A percentile compares a stretch with the other conserved stretches of the same genome.
Conservation (phyloP, 2,797 vertebrate genomes). For the Echeneis naucrates region DNA sequence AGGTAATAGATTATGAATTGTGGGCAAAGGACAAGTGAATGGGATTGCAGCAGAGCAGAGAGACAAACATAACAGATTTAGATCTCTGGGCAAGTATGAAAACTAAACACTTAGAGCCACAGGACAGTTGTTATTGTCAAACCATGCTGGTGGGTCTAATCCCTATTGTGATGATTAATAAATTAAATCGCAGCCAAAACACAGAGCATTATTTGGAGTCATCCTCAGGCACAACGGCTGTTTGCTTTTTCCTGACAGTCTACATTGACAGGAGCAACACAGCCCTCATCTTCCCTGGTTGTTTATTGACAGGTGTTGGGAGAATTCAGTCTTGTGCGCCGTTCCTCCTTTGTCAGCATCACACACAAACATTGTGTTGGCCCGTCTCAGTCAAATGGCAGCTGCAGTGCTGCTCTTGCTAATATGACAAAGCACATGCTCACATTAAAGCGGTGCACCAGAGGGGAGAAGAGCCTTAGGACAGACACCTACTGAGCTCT, state of each 20-base stretch:
- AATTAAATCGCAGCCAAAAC: conserved; percentile 44
- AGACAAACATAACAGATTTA: conserved; percentile 29
- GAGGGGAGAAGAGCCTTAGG: conserved; percentile 55
- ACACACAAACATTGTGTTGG: conserved; percentile 55
- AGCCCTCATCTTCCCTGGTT: conserved; percentile 57
- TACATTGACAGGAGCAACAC: conserved; percentile 61
- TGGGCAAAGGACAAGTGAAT: conserved; percentile 12
- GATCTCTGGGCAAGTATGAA: conserved; percentile 37
- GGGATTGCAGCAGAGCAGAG: conserved; percentile 3
- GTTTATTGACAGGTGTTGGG: conserved; percentile 63
- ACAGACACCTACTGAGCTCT: conserved; percentile 63
- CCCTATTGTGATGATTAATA: conserved; percentile 67
- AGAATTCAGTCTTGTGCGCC: conserved; percentile 38
- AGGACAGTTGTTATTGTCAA: conserved; percentile 52
- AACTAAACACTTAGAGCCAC: conserved; percentile 40
- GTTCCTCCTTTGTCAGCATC: conserved; percentile 56
- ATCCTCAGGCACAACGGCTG: conserved; percentile 52
- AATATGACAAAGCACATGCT: conserved; percentile 63
- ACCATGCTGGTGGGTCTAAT: conserved; percentile 50
- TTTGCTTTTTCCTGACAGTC: conserved; percentile 42
- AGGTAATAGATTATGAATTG: neutral
- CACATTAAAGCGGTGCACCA: conserved; percentile 56
- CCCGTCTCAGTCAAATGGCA: conserved; percentile 65
- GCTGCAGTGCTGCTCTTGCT: conserved; percentile 49
- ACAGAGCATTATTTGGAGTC: conserved; percentile 38